phyloP scores from a whole-genome alignment of 2,888 invertebrate species.

The Crocallis elinguaria region DNA sequence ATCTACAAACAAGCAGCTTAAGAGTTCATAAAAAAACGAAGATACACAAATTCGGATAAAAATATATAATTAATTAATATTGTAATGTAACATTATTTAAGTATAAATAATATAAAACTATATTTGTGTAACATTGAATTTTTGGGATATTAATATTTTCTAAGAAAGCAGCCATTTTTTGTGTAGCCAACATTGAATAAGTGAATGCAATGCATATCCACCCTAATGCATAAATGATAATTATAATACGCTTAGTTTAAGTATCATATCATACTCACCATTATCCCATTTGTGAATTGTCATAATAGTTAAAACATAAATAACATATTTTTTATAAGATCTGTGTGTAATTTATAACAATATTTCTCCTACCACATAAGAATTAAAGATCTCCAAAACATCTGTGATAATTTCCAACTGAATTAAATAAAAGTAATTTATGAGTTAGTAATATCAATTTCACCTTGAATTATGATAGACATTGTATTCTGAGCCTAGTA shows the following conservation, averaged over 20 bases:
- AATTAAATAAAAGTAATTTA: constrained; percentile 78
- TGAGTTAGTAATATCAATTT: constrained; percentile 64
- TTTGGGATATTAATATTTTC: too few relatives aligned
- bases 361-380: constrained; percentile 76
- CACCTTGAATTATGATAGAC: constrained; percentile 29
- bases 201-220: constrained; percentile 11
- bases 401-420: constrained; percentile 83
- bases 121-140: too few relatives aligned
- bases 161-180: background rate
- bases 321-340: constrained; percentile 50
- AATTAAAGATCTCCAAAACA: constrained; percentile 81
- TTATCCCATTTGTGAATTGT: constrained; percentile 39
- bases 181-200: background rate
- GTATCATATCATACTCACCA: constrained; percentile 28
- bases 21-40: too few relatives aligned
- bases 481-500: constrained; percentile 32
- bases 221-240: constrained; percentile 2
- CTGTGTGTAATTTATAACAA: constrained; percentile 56
- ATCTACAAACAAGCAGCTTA: too few relatives aligned
- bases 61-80: too few relatives aligned
- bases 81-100: too few relatives aligned
- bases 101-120: too few relatives aligned
- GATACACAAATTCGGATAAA: too few relatives aligned
- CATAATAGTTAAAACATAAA: constrained; percentile 54
- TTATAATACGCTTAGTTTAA: constrained; percentile 18